Evolutionary conservation across 2,113 vertebrate genomes (phyloP), one percentile per base, ranked within the genome.

Genomic region (Sinocyclocheilus grahami): DNA sequence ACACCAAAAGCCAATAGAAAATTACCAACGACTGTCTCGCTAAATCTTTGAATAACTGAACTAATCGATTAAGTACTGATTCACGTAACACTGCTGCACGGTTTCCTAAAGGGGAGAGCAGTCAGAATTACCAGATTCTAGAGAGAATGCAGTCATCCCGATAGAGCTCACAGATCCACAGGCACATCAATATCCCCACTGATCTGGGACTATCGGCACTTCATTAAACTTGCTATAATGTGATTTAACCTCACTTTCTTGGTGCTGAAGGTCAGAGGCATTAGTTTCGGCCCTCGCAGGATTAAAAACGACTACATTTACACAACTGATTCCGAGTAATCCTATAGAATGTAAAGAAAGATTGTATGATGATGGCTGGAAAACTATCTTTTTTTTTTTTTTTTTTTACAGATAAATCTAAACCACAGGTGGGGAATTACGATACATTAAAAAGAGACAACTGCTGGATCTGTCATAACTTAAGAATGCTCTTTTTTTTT

Each of bases 401-500:
- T 5, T 12, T 16, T 20, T 20, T 30, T 72, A 24, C 10, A 42
- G 58, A 51, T 27, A 51, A 84, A 75, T 75, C 18, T 51, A 33
- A 30, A 65, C 3, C 37, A 37, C 37, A 37, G 39, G 39, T 39
- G 39, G 39, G 39, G 39, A 7, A 39, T 39, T 39, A 7, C 5
- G 39, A 39, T 39, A 39, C 39, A 39, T 5, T 39, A 7, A 39
- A 39, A 7, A 6, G 30, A 9, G 24, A 48, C 60, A 39, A 85
- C 65, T 39, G 60, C 20, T 78, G 63, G 48, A 78, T 62, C 3
- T 16, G 18, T 67, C 65, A 65, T 18, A 42, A 46, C 24, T 33
- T 42, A 85, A 27, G 39, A 24, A 88, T 67, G 85, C 63, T 74
- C 76, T 75, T 83, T 55, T 83, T 55, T 83, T 88, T 87, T 85